A percentile compares a stretch with the other conserved stretches of the same genome.
Conservation (phyloP, 2,797 vertebrate genomes). For the Clarias fuscus region DNA sequence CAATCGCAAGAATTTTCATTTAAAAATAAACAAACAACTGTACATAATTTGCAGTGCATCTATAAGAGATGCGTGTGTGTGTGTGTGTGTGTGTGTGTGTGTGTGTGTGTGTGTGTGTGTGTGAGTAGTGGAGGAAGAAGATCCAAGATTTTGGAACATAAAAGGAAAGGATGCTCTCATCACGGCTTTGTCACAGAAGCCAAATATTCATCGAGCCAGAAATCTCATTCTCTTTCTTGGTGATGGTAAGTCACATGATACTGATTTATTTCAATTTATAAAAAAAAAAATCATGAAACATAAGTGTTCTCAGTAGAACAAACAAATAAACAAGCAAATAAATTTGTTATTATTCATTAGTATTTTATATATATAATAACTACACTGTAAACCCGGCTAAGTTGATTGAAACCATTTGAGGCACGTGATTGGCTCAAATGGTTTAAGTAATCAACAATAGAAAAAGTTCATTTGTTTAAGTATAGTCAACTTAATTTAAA, state of each 20-base stretch:
- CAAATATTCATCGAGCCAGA: constrained; percentile 67
- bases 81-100: constrained; percentile 8
- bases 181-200: constrained; percentile 66
- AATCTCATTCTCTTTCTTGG: constrained; percentile 81
- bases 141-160: constrained; percentile 76
- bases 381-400: too few species aligned
- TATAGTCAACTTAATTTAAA: too few species aligned
- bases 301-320: not conserved
- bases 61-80: not conserved
- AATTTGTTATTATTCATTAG: not conserved
- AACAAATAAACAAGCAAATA: not conserved
- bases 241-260: constrained; percentile 71
- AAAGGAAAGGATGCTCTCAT: constrained; percentile 68
- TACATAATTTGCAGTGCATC: not conserved
- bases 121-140: constrained; percentile 69
- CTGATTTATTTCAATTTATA: too few species aligned
- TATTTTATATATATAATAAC: too few species aligned
- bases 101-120: not conserved
- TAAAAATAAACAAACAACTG: not conserved
- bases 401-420: too few species aligned
- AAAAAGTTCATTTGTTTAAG: too few species aligned
- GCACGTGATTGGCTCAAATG: too few species aligned
- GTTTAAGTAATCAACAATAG: too few species aligned
- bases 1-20: not conserved
- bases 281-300: not conserved